Conservation (phyloP, 1,140 invertebrate genomes). For the Cyphomyrmex costatus region DNA sequence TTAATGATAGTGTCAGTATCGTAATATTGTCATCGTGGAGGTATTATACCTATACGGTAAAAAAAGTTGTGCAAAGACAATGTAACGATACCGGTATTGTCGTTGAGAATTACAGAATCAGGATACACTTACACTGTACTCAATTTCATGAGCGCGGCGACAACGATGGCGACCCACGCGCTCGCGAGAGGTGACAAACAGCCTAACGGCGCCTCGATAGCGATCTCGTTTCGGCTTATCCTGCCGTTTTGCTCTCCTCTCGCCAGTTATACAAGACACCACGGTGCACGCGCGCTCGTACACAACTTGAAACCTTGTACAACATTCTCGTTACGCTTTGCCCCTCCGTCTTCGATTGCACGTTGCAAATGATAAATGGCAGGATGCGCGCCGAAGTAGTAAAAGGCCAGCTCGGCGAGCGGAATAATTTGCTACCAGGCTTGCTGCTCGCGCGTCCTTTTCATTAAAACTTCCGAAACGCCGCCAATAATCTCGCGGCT, state of each 20-base stretch:
- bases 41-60: no score
- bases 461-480: slow-evolving; percentile 75
- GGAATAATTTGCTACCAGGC: slow-evolving; percentile 74
- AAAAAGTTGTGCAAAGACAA: no score
- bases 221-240: slow-evolving; percentile 58
- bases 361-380: slow-evolving; percentile 74
- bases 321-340: slow-evolving; percentile 55
- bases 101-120: no score
- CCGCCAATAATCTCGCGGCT: slow-evolving; percentile 69
- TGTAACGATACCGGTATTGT: no score
- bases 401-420: slow-evolving; percentile 57
- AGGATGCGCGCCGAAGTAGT: slow-evolving; percentile 62
- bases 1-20: no score
- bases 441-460: slow-evolving; percentile 64
- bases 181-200: slow-evolving; percentile 53
- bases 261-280: slow-evolving; percentile 36
- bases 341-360: slow-evolving; percentile 67
- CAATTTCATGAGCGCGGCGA: slow-evolving; percentile 17
- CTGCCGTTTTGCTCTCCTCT: slow-evolving; percentile 24
- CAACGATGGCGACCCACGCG: slow-evolving; percentile 8
- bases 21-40: no score
- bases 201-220: slow-evolving; percentile 51
- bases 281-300: slow-evolving; percentile 19
- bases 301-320: slow-evolving; percentile 48
- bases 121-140: no score